phyloP scores from a whole-genome alignment of 2,113 vertebrate species.

The Ascaphus truei region DNA sequence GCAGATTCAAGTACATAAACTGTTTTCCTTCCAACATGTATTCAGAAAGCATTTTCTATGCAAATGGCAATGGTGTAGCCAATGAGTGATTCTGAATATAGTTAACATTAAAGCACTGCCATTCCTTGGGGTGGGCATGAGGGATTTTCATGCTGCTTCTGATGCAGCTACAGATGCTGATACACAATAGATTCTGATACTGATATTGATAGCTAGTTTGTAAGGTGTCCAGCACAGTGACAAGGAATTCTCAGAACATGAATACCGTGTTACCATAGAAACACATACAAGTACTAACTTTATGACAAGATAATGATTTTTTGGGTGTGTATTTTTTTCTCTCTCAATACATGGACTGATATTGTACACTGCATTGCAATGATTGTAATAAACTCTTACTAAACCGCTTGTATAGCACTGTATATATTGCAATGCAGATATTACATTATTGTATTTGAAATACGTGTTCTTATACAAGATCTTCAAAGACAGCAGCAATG shows the following conservation, averaged over 20 bases:
- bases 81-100: not conserved
- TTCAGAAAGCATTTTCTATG: not conserved
- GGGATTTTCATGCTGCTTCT: slow-evolving; percentile 40
- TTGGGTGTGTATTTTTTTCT: not conserved
- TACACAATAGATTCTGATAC: slow-evolving; percentile 51
- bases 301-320: slow-evolving; percentile 35
- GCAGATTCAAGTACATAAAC: not conserved
- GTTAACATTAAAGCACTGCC: slow-evolving; percentile 14
- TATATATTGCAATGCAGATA: too few species aligned
- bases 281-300: slow-evolving; percentile 45
- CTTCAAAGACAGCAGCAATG: not conserved
- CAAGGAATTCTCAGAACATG: slow-evolving; percentile 46
- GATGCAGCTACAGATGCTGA: slow-evolving; percentile 51
- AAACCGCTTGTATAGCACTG: too few species aligned
- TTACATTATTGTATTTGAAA: too few species aligned
- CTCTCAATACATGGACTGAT: not conserved
- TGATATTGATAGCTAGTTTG: slow-evolving; percentile 51
- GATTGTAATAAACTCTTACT: not conserved
- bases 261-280: slow-evolving; percentile 41
- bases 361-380: not conserved
- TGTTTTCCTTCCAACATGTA: not conserved
- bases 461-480: too few species aligned
- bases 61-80: not conserved
- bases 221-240: slow-evolving; percentile 41
- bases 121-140: not conserved